A percentile compares a stretch with the other conserved stretches of the same genome.
Evolutionary conservation across 2,888 invertebrate species (phyloP).

Genomic region (Leucania comma): DNA sequence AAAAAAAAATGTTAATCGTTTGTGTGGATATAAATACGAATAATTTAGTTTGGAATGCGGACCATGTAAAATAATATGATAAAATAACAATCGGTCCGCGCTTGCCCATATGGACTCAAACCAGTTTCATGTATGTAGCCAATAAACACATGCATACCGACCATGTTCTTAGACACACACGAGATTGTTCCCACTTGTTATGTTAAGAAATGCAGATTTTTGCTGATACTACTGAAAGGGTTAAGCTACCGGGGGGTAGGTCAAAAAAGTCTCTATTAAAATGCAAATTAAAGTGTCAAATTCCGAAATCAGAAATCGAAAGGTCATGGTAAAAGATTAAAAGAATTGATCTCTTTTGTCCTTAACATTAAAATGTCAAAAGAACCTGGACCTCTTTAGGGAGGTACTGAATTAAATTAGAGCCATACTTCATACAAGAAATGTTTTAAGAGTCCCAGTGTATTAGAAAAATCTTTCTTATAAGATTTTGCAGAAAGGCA

Average conservation of each 20-base stretch:
- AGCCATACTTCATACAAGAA: background rate
- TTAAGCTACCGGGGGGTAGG: background rate
- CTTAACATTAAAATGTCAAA: background rate
- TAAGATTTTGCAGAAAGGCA: background rate
- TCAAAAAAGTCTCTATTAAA: background rate
- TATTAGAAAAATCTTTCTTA: too few species aligned
- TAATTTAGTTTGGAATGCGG: constrained; percentile 79
- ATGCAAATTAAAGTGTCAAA: background rate
- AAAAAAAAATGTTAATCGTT: constrained; percentile 62
- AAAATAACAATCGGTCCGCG: constrained; percentile 81
- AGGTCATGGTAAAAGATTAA: background rate
- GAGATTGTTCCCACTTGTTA: constrained; percentile 51
- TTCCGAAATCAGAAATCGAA: background rate
- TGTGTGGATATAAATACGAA: constrained; percentile 59
- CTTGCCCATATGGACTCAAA: constrained; percentile 82
- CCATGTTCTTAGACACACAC: constrained; percentile 55
- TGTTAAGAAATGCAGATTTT: background rate
- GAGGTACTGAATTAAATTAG: too few species aligned
- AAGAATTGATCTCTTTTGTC: background rate
- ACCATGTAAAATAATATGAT: constrained; percentile 81
- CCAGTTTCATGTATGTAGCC: constrained; percentile 76
- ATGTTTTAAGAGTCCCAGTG: background rate
- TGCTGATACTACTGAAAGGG: background rate
- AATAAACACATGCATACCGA: constrained; percentile 71
- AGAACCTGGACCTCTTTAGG: background rate